A percentile compares a stretch with the other conserved stretches of the same genome.
Conservation (phyloP, 2,797 vertebrate genomes). For the Clarias platycephalus region DNA sequence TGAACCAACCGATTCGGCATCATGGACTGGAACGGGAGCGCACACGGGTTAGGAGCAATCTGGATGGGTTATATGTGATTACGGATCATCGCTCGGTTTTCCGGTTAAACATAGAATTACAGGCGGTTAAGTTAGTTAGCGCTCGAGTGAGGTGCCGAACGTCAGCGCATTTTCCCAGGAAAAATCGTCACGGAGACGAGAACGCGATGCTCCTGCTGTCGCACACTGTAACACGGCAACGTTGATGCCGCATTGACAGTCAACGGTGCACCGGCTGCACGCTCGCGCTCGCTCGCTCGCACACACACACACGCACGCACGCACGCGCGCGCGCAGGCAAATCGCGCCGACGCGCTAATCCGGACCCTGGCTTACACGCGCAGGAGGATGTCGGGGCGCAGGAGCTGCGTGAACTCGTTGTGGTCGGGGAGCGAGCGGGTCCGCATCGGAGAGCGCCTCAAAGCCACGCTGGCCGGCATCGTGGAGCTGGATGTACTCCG, state of each 20-base stretch:
- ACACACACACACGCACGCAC: slow-evolving; percentile 8
- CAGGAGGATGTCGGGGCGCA: slow-evolving; percentile 75
- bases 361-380: slow-evolving; percentile 29
- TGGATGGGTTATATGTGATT: slow-evolving; percentile 22
- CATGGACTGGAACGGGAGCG: slow-evolving; percentile 24
- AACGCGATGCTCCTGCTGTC: slow-evolving; percentile 54
- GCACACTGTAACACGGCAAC: slow-evolving; percentile 29
- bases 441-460: slow-evolving; percentile 80
- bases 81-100: neutral
- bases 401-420: slow-evolving; percentile 75
- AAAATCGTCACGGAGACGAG: slow-evolving; percentile 37
- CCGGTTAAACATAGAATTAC: neutral
- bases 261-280: slow-evolving; percentile 50
- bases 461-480: slow-evolving; percentile 79
- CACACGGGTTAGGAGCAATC: slow-evolving; percentile 4
- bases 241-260: slow-evolving; percentile 51
- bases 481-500: slow-evolving; percentile 80
- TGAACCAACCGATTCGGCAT: slow-evolving; percentile 36
- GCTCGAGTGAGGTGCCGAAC: slow-evolving; percentile 21
- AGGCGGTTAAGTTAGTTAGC: slow-evolving; percentile 42
- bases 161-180: neutral
- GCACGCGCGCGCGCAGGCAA: neutral
- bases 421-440: slow-evolving; percentile 80
- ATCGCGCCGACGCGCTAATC: slow-evolving; percentile 9
- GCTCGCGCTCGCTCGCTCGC: neutral